Conservation (phyloP, 2,888 invertebrate genomes). For the Subacronicta megacephala region DNA sequence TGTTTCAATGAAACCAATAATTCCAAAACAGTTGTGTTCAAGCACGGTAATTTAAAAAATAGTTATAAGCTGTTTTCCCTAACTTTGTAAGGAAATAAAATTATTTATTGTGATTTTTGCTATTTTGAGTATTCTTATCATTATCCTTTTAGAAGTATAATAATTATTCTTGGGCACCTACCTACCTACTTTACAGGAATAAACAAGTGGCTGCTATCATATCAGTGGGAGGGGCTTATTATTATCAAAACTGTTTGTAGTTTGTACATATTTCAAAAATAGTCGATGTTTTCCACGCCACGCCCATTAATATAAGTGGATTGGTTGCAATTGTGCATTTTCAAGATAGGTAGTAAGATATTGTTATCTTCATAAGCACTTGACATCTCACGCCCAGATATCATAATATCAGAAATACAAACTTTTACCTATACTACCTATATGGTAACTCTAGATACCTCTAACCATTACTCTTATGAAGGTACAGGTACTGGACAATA, state of each 20-base stretch:
- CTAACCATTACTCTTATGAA: too few species aligned
- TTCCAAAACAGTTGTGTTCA: background rate
- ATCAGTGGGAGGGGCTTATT: background rate
- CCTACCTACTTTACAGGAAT: too few species aligned
- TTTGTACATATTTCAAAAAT: background rate
- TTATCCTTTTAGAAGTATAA: too few species aligned
- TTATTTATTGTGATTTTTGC: constrained; percentile 29
- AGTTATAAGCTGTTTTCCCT: constrained; percentile 15
- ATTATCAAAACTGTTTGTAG: background rate
- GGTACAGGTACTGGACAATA: too few species aligned
- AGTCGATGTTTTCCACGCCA: background rate
- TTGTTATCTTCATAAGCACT: too few species aligned
- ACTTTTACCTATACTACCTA: too few species aligned
- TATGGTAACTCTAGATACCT: too few species aligned
- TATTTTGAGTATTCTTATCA: constrained; percentile 3
- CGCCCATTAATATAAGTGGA: too few species aligned
- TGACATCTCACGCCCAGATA: too few species aligned
- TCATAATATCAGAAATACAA: too few species aligned
- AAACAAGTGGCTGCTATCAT: background rate
- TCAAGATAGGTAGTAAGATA: too few species aligned
- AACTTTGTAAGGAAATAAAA: constrained; percentile 30
- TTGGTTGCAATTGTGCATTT: too few species aligned
- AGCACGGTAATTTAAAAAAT: background rate
- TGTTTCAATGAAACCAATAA: constrained; percentile 6
- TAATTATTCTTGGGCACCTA: background rate